Base-by-base conservation (phyloP, 2,888 invertebrate genomes). In the Desoria tigrina region DNA sequence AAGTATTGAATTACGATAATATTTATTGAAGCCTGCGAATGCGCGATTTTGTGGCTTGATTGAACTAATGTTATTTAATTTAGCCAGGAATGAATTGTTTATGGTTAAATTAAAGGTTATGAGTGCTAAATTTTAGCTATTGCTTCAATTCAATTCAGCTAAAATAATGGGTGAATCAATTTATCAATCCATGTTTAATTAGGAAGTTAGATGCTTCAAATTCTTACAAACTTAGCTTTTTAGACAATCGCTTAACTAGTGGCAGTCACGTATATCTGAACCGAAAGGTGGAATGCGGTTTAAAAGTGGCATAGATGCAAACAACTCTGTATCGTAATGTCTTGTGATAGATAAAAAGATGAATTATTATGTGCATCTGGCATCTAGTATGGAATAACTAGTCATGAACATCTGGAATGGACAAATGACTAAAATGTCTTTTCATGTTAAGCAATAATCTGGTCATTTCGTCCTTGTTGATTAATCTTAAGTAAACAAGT, bases 401-500 rank as follows among this genome's bases (percentile, higher is more conserved):
- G 45, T 51, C 24, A 51, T 51, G 51, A 51, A 51, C 24, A 51
- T 26, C 51, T 51, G 51, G 51, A 51, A 51, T 51, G 51, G 51
- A 51, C 51, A 51, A 26, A 21, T 51, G 51, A 51, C 51, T 51
- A 24, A 24, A 51, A 51, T 51, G 26, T 51, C 51, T 51, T 51
- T 45, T 45, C 51, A 24, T 51, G 51, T 51, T 51, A 51, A 51
- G 51, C 51, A 51, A 51, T 51, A 51, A 51, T 51, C 51, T 24
- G 14, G 51, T 51, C 23, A 51, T 51, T 51, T 24, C 26, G 51
- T 51, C 51, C 51, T 51, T 45, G 45, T 45, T 45, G 45, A 45
- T 18, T 32, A 32, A 32, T 32, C 32, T 32, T 32, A 32, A 32
- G 32, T 32, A 32, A 32, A 32, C 32, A n/a, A n/a, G n/a, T n/a